phyloP scores from a whole-genome alignment of 2,113 vertebrate genomes.

The Malurus elegans region DNA sequence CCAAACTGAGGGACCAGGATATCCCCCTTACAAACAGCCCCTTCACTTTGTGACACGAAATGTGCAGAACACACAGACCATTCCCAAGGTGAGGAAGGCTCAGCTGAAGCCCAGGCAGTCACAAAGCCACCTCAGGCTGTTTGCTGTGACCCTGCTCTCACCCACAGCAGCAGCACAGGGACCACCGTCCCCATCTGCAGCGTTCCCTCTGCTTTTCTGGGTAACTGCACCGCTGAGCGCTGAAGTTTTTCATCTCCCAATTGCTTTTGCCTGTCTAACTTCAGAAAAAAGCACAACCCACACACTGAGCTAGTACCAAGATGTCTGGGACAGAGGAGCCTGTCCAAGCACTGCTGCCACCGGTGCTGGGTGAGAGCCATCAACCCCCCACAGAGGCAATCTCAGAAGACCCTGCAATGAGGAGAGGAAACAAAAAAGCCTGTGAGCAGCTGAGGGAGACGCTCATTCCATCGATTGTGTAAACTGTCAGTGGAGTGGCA shows the following conservation, averaged over 20 bases:
- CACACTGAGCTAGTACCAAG: not conserved
- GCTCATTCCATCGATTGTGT: conserved; percentile 52
- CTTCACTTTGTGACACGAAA: not conserved
- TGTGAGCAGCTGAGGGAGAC: not conserved
- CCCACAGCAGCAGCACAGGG: not conserved
- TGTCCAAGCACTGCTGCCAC: not conserved
- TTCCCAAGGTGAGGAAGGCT: not conserved
- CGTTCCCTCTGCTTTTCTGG: not conserved
- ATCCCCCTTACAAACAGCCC: not conserved
- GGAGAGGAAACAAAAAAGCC: conserved; percentile 28
- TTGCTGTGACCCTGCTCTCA: not conserved
- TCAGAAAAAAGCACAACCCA: not conserved
- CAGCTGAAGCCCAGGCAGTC: not conserved
- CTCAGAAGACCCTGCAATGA: not conserved
- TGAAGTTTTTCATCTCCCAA: not conserved
- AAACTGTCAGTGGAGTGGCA: conserved; percentile 55
- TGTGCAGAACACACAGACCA: fast-evolving
- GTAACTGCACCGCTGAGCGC: not conserved
- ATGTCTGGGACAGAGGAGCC: not conserved
- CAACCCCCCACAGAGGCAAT: not conserved
- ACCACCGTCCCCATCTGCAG: fast-evolving
- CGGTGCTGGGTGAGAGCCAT: not conserved
- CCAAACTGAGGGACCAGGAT: not conserved
- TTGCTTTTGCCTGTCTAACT: not conserved
- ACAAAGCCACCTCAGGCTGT: not conserved